These are phyloP conservation scores for Molothrus aeneus DNA, from an alignment of 2,797 vertebrate genomes.

Conservation along the genomic window DNA sequence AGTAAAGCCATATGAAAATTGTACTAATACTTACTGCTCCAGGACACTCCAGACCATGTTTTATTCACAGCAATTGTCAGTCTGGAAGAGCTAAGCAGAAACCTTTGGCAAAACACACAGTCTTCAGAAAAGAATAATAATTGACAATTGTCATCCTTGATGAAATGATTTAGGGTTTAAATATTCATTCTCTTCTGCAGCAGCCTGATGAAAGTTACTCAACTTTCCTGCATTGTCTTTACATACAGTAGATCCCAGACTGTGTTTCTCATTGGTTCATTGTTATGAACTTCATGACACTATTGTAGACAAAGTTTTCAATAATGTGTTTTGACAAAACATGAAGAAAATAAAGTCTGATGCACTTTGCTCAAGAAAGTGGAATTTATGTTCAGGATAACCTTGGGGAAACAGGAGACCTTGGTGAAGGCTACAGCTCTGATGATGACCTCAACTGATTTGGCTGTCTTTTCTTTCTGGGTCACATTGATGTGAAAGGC, in stretches of 20 bases:
- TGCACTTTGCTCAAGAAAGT: conserved; percentile 59
- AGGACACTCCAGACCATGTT: not conserved
- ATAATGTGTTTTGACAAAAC: conserved; percentile 70
- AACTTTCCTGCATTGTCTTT: not conserved
- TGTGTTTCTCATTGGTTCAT: not conserved
- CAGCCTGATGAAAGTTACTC: not conserved
- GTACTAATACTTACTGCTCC: not conserved
- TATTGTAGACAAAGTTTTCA: not conserved
- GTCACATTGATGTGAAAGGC: conserved; percentile 83
- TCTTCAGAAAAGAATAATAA: not conserved
- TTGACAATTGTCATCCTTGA: not conserved
- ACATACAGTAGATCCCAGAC: not conserved
- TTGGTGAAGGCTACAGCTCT: conserved; percentile 55
- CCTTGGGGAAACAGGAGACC: conserved; percentile 54
- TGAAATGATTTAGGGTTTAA: not conserved
- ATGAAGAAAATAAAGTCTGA: conserved; percentile 57
- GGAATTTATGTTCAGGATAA: conserved; percentile 66
- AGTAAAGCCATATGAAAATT: not conserved
- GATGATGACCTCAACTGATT: conserved; percentile 72
- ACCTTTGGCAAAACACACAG: not conserved
- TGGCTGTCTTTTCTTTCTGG: conserved; percentile 78
- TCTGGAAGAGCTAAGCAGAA: not conserved
- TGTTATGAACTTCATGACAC: not conserved
- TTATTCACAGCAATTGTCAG: not conserved
- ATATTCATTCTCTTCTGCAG: not conserved